These are phyloP conservation scores for Catharus fuscescens DNA, from an alignment of 2,113 vertebrate genomes.

Conservation along the genomic window DNA sequence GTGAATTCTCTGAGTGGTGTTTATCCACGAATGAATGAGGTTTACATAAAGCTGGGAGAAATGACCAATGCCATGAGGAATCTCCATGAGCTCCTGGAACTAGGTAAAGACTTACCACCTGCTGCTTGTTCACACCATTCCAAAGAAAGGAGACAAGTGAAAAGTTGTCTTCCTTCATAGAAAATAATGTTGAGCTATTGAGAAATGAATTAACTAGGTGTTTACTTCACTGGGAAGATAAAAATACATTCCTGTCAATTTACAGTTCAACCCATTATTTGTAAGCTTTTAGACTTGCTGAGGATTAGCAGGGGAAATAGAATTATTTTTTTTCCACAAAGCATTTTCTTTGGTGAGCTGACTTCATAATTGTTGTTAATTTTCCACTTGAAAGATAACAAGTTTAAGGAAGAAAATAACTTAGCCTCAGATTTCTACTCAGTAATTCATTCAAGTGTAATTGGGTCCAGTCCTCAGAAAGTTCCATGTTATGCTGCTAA, in stretches of 20 bases:
- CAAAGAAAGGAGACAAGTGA: neutral
- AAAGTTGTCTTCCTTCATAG: neutral
- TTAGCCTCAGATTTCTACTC: neutral
- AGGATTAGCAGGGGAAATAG: neutral
- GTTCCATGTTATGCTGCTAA: neutral
- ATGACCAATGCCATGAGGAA: constrained; percentile 86
- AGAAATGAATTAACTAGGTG: neutral
- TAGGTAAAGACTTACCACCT: constrained; percentile 73
- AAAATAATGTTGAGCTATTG: neutral
- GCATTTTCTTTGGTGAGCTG: neutral
- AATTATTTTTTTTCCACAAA: neutral
- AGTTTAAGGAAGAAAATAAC: neutral
- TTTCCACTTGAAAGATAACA: neutral
- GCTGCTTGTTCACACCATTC: neutral
- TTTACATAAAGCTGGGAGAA: constrained; percentile 88
- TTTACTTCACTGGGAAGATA: neutral
- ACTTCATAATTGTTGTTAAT: neutral
- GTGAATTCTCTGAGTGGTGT: constrained; percentile 82
- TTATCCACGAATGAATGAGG: constrained; percentile 90
- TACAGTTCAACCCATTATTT: neutral
- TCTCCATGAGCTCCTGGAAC: constrained; percentile 80
- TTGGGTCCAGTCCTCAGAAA: neutral
- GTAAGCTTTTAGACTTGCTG: neutral
- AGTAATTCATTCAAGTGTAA: neutral
- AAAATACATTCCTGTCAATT: neutral